Conservation (phyloP, 1,140 invertebrate genomes). For the Pogonognathellus flavescens region DNA sequence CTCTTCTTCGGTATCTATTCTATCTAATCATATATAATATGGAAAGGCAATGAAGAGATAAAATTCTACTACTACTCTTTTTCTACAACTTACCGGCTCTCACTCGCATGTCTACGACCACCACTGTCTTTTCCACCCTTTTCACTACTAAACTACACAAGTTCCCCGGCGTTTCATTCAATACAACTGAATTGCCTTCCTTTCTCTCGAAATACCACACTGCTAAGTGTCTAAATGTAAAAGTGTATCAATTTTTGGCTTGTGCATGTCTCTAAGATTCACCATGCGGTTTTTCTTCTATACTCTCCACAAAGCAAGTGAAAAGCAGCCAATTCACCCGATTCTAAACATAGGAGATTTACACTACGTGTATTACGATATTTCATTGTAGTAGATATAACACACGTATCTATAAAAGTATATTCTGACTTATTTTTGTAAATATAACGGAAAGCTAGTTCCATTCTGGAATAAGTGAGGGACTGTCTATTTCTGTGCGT, state of each 20-base stretch:
- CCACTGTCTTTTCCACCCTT: neutral
- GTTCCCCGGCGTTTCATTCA: neutral
- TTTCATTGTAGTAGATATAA: neutral
- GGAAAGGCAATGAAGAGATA: neutral
- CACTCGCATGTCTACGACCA: neutral
- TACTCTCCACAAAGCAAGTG: neutral
- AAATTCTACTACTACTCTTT: neutral
- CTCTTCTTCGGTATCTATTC: neutral
- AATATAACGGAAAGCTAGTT: too few relatives aligned
- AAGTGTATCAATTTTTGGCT: conserved; percentile 3
- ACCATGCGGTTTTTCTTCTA: too few relatives aligned
- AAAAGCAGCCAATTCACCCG: neutral
- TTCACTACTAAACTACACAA: neutral
- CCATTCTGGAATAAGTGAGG: too few relatives aligned
- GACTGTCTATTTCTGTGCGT: too few relatives aligned
- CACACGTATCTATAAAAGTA: too few relatives aligned
- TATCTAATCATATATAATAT: conserved; percentile 28
- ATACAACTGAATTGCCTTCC: conserved; percentile 22
- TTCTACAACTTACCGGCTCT: neutral
- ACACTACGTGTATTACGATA: neutral
- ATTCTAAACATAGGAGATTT: neutral
- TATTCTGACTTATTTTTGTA: too few relatives aligned
- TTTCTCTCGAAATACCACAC: conserved; percentile 10
- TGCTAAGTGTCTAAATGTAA: conserved; percentile 11
- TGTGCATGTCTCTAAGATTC: neutral